Evolutionary conservation across 1,140 invertebrate genomes (phyloP).

Genomic region (Elymnias hypermnestra): DNA sequence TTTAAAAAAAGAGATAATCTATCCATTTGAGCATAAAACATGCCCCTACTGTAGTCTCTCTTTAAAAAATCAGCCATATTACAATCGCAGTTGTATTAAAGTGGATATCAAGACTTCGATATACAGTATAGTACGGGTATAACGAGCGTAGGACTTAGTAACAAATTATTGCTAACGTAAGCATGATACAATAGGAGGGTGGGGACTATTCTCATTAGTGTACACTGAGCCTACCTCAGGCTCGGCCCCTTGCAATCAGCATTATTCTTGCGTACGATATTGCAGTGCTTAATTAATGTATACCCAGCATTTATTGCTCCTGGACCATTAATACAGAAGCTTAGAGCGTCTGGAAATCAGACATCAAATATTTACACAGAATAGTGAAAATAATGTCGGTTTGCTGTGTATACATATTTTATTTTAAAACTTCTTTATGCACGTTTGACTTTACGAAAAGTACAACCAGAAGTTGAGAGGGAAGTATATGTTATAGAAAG

Average conservation of each 20-base stretch:
- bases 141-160: neutral
- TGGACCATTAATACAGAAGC: neutral
- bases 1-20: no score
- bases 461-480: no score
- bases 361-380: no score
- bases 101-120: neutral
- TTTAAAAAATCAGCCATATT: no score
- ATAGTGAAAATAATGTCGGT: no score
- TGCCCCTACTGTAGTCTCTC: no score
- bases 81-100: neutral
- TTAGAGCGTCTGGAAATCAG: no score
- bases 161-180: slow-evolving; percentile 1
- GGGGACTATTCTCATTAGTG: neutral
- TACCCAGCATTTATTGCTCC: neutral
- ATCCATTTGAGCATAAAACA: no score
- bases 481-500: no score
- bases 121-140: neutral
- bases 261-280: slow-evolving; percentile 1
- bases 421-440: no score
- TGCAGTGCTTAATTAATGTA: slow-evolving; percentile 2
- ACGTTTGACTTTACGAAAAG: no score
- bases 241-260: neutral
- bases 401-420: no score
- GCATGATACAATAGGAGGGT: neutral
- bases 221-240: neutral